These are phyloP conservation scores for Dysidea cf. avara DNA, from an alignment of 37 sponge, comb jelly and placozoan genomes.

Conservation along the genomic window DNA sequence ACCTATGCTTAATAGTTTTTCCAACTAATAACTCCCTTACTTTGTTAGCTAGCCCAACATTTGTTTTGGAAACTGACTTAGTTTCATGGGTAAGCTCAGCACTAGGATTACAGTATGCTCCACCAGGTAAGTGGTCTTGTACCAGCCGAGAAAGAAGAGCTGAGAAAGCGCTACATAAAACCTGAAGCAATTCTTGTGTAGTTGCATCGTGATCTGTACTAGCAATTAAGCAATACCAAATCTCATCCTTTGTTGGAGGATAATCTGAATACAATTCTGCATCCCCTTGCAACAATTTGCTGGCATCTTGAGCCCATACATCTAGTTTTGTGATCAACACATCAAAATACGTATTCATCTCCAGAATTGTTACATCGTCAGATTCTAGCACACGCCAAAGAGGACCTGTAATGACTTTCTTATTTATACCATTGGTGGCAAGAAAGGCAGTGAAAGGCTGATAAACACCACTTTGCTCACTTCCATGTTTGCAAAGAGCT, in stretches of 20 bases:
- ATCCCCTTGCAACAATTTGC: slow-evolving; percentile 6
- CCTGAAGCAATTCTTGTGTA: slow-evolving; percentile 12
- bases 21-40: neutral
- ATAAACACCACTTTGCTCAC: slow-evolving; percentile 33
- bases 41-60: slow-evolving; percentile 19
- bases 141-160: neutral
- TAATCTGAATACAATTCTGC: slow-evolving; percentile 13
- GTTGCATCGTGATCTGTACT: slow-evolving; percentile 3
- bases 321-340: slow-evolving; percentile 2
- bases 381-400: slow-evolving; percentile 40
- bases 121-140: slow-evolving; percentile 20
- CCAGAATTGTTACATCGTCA: slow-evolving; percentile 21
- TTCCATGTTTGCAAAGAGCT: slow-evolving; percentile 29
- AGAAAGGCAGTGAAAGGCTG: slow-evolving; percentile 22
- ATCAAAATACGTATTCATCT: slow-evolving; percentile 18
- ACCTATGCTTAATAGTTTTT: too few relatives aligned
- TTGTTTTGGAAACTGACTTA: slow-evolving; percentile 26
- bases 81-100: slow-evolving; percentile 8
- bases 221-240: slow-evolving; percentile 4
- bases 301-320: slow-evolving; percentile 30
- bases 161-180: slow-evolving; percentile 1
- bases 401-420: slow-evolving; percentile 31
- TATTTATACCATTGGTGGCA: slow-evolving; percentile 6
- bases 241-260: neutral
- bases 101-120: slow-evolving; percentile 2